Percentiles rank a stretch among this genome's conserved stretches.
These are phyloP conservation scores for Hypocryptadius cinnamomeus DNA, from an alignment of 2,113 vertebrate genomes.

Conservation along the genomic window DNA sequence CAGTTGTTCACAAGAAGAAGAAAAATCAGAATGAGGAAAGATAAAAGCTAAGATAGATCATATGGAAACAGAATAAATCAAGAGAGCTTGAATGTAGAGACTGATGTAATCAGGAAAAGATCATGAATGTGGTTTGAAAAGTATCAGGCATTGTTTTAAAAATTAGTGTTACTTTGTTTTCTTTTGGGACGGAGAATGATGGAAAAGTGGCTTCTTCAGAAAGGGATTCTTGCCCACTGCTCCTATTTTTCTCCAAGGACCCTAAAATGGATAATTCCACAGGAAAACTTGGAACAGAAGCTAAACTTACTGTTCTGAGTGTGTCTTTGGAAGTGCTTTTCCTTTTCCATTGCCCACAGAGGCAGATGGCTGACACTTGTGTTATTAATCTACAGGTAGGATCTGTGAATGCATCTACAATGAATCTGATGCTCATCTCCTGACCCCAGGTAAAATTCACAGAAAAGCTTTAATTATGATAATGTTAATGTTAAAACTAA, in stretches of 20 bases:
- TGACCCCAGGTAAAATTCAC: background rate
- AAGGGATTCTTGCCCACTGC: background rate
- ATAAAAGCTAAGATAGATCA: background rate
- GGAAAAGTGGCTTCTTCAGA: background rate
- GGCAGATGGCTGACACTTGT: background rate
- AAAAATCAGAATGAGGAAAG: background rate
- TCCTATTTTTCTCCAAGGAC: background rate
- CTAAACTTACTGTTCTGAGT: background rate
- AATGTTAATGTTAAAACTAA: background rate
- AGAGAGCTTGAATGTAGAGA: background rate
- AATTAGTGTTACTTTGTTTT: background rate
- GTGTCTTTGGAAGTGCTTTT: background rate
- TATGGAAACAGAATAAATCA: background rate
- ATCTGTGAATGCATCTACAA: background rate
- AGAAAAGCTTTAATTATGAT: background rate
- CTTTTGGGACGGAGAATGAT: background rate
- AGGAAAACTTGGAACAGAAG: background rate
- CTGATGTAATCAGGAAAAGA: background rate
- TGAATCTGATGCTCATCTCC: background rate
- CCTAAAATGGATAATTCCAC: background rate
- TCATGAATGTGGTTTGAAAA: background rate
- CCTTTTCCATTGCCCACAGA: background rate
- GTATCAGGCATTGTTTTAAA: background rate
- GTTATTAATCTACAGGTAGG: background rate
- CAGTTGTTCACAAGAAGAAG: conserved; percentile 1